Evolutionary conservation across 2,888 invertebrate species (phyloP).

Genomic region (Napeogenes inachia): DNA sequence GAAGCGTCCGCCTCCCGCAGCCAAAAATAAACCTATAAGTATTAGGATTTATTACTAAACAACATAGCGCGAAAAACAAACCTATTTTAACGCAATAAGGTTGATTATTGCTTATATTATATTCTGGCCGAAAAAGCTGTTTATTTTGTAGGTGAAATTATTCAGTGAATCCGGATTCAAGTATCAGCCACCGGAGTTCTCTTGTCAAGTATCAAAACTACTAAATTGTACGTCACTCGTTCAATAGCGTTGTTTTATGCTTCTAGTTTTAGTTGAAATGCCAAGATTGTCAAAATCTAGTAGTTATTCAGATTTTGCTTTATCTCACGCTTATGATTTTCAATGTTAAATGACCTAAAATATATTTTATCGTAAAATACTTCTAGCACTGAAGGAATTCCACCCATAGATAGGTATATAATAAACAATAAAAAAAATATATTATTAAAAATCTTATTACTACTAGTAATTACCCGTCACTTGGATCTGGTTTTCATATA

Average conservation of each 20-base stretch:
- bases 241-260: neutral
- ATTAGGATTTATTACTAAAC: constrained; percentile 6
- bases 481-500: no score
- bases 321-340: no score
- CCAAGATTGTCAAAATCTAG: no score
- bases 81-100: constrained; percentile 6
- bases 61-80: neutral
- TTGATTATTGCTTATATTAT: constrained; percentile 21
- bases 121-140: constrained; percentile 39
- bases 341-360: no score
- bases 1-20: constrained; percentile 76
- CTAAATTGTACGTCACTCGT: neutral
- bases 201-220: neutral
- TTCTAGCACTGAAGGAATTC: no score
- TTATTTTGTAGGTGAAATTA: constrained; percentile 66
- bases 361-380: no score
- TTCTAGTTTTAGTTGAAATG: neutral
- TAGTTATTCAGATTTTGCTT: no score
- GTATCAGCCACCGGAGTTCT: constrained; percentile 10
- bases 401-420: no score
- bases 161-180: constrained; percentile 47
- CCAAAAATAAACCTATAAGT: constrained; percentile 64
- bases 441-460: no score
- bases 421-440: no score
- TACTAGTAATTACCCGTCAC: no score